Percentiles rank a stretch among this genome's conserved stretches.
Evolutionary conservation across 2,888 invertebrate species (phyloP).

Genomic region (Clusia tigrina): DNA sequence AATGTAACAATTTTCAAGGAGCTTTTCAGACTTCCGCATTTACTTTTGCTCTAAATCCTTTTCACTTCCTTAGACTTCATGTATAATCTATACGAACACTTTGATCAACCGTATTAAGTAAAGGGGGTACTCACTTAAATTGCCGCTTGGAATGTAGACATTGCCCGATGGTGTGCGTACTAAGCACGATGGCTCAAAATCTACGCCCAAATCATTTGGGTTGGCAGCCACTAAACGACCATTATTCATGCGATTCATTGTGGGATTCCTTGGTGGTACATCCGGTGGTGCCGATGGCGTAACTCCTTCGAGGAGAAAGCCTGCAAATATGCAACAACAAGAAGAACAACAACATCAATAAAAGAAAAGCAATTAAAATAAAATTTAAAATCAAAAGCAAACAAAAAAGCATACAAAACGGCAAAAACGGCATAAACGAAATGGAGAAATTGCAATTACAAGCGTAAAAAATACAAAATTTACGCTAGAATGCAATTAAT

Average conservation of each 20-base stretch:
- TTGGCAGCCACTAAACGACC: conserved; percentile 86
- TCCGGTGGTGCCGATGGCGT: conserved; percentile 78
- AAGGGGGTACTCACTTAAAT: conserved; percentile 68
- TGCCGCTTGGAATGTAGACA: conserved; percentile 90
- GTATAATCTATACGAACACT: not conserved
- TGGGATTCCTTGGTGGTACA: conserved; percentile 89
- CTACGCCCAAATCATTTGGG: conserved; percentile 76
- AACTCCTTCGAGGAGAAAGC: conserved; percentile 85
- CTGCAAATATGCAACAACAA: conserved; percentile 66
- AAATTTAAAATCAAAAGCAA: conserved; percentile 4
- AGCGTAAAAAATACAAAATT: not conserved
- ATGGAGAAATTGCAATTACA: conserved; percentile 9
- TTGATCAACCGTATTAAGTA: not conserved
- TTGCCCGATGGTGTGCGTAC: conserved; percentile 92
- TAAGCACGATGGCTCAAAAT: conserved; percentile 90
- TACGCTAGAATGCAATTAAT: not conserved
- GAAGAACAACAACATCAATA: conserved; percentile 11
- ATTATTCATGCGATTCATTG: conserved; percentile 91
- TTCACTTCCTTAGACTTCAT: no score
- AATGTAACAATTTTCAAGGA: no score
- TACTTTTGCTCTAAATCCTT: no score
- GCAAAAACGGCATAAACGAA: conserved; percentile 26
- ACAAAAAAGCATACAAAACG: not conserved
- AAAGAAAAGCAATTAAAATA: conserved; percentile 6
- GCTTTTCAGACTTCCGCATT: no score